Percentiles rank a stretch among this genome's conserved stretches.
phyloP scores from a whole-genome alignment of 1,140 invertebrate species.

The Diorhabda elongata region DNA sequence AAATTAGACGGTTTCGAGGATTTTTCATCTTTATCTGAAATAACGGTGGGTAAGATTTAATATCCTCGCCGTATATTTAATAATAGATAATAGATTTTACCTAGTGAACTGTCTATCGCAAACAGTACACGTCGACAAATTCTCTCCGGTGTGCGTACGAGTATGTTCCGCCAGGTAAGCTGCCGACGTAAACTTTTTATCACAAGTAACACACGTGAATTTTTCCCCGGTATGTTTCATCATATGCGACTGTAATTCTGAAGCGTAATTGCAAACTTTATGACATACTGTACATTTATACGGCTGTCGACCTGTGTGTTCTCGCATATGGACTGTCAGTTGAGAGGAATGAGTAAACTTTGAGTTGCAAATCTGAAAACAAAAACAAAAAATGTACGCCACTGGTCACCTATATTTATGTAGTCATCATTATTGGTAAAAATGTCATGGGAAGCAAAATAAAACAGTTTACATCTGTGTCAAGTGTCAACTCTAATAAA shows the following conservation, averaged over 20 bases:
- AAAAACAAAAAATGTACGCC: not conserved
- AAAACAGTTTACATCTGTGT: too few species aligned
- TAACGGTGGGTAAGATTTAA: too few species aligned
- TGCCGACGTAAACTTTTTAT: constrained; percentile 42
- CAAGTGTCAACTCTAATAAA: too few species aligned
- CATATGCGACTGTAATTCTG: constrained; percentile 76
- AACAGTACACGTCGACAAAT: constrained; percentile 49
- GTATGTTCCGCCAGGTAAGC: constrained; percentile 40
- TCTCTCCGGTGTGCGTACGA: constrained; percentile 38
- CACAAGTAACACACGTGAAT: constrained; percentile 46
- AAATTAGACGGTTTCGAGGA: too few species aligned
- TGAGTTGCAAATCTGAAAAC: constrained; percentile 47
- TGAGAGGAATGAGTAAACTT: constrained; percentile 58
- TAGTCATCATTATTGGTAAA: too few species aligned
- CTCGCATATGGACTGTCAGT: constrained; percentile 61
- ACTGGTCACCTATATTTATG: too few species aligned
- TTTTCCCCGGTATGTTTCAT: constrained; percentile 74
- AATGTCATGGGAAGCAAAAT: too few species aligned
- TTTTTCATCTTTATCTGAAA: too few species aligned
- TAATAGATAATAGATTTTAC: constrained; percentile 16
- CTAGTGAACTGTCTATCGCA: constrained; percentile 51
- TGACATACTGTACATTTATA: constrained; percentile 62
- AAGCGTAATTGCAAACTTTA: constrained; percentile 73
- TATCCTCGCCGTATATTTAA: not conserved
- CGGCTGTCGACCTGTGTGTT: constrained; percentile 67